Conservation (phyloP, 2,888 invertebrate species). For the Chironomus tentans region DNA sequence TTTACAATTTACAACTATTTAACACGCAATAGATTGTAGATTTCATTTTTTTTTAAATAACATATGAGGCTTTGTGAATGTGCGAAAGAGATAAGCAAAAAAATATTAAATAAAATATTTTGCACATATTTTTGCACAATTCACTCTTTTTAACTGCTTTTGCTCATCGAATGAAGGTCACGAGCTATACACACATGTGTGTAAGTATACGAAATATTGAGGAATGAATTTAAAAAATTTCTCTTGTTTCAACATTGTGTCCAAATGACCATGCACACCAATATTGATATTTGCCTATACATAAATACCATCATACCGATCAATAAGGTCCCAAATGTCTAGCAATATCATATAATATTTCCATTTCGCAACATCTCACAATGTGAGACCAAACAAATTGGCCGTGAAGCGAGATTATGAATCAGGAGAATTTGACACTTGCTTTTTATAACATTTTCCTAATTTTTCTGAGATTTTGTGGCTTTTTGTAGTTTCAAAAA, state of each 20-base stretch:
- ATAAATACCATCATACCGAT: too few species aligned
- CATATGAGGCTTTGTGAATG: neutral
- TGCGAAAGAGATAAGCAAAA: too few species aligned
- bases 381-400: slow-evolving; percentile 7
- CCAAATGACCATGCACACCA: neutral
- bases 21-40: neutral
- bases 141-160: too few species aligned
- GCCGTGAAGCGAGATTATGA: slow-evolving; percentile 12
- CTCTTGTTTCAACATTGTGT: neutral
- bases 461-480: too few species aligned
- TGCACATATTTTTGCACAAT: too few species aligned
- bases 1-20: too few species aligned
- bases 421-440: neutral
- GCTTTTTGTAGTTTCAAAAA: too few species aligned
- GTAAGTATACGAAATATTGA: neutral
- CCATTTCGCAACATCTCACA: neutral
- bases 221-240: neutral
- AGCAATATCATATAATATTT: neutral
- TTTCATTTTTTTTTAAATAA: neutral
- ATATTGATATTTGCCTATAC: neutral
- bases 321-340: neutral
- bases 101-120: too few species aligned
- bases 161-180: neutral
- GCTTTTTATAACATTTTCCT: too few species aligned
- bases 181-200: too few species aligned